A percentile compares a stretch with the other conserved stretches of the same genome.
Conservation (phyloP, 2,113 vertebrate species). For the Sinosuthora webbiana region DNA sequence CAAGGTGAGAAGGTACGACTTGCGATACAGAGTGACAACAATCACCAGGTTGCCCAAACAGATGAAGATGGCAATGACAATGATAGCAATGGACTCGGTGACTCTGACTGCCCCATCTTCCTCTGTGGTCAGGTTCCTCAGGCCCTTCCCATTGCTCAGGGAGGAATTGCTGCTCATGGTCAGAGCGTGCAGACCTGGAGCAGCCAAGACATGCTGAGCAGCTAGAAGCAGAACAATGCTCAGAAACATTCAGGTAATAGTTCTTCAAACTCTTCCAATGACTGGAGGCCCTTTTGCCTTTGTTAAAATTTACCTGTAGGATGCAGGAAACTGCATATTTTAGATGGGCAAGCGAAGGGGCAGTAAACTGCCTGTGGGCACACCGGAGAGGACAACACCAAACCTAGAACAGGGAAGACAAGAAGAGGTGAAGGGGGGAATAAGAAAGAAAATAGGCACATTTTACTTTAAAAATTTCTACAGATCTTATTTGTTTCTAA, state of each 20-base stretch:
- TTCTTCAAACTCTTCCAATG: not conserved
- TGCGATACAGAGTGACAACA: slow-evolving; percentile 89
- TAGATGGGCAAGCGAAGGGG: not conserved
- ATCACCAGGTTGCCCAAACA: slow-evolving; percentile 93
- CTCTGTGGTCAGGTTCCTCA: slow-evolving; percentile 67
- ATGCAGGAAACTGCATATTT: not conserved
- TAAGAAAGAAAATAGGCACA: not conserved
- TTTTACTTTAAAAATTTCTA: not conserved
- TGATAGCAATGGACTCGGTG: slow-evolving; percentile 85
- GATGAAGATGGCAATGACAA: slow-evolving; percentile 86
- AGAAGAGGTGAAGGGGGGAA: not conserved
- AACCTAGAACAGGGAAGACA: not conserved
- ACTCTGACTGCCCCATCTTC: slow-evolving; percentile 66
- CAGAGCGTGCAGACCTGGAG: slow-evolving; percentile 44
- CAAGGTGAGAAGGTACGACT: slow-evolving; percentile 92
- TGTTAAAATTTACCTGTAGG: slow-evolving; percentile 1
- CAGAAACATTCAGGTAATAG: not conserved
- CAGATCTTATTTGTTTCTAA: not conserved
- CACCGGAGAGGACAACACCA: not conserved
- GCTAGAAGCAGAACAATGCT: slow-evolving; percentile 10
- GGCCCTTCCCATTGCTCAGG: slow-evolving; percentile 76
- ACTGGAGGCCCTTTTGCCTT: not conserved
- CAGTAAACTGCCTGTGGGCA: not conserved
- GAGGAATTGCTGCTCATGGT: slow-evolving; percentile 89
- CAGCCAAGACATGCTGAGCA: slow-evolving; percentile 72